phyloP scores from a whole-genome alignment of 1,140 invertebrate genomes.

The Hycleus cichorii region DNA sequence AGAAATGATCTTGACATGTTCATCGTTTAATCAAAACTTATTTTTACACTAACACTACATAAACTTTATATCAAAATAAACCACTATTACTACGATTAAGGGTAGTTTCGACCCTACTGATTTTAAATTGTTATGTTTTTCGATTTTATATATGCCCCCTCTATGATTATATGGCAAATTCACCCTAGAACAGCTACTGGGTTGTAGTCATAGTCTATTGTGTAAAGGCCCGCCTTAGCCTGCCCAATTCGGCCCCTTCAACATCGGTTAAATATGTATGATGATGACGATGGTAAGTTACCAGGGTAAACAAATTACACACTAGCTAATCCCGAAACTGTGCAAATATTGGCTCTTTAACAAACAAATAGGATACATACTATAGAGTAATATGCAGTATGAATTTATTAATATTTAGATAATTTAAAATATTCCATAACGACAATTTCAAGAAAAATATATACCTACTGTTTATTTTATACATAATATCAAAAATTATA shows the following conservation, averaged over 20 bases:
- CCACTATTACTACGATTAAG: slow-evolving; percentile 1
- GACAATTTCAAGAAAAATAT: too few species aligned
- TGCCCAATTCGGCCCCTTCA: slow-evolving; percentile 17
- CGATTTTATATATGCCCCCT: slow-evolving; percentile 28
- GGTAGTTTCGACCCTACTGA: slow-evolving; percentile 19
- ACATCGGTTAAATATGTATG: slow-evolving; percentile 7
- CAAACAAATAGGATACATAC: too few species aligned
- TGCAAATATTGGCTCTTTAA: slow-evolving; percentile 17
- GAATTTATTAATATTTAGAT: too few species aligned
- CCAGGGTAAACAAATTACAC: slow-evolving; percentile 26
- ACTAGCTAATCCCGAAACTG: slow-evolving; percentile 20
- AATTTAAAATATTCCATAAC: too few species aligned
- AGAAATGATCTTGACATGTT: slow-evolving; percentile 68
- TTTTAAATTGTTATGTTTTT: slow-evolving; percentile 8
- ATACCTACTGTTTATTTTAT: too few species aligned
- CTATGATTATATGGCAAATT: slow-evolving; percentile 19
- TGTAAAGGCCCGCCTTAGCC: slow-evolving; percentile 25
- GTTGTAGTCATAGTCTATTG: slow-evolving; percentile 16
- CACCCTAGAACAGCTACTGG: slow-evolving; percentile 6
- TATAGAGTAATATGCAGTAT: too few species aligned
- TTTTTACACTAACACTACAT: background rate
- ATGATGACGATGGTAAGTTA: slow-evolving; percentile 6
- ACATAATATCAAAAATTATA: too few species aligned
- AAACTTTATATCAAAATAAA: background rate
- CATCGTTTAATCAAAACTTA: background rate